Base-by-base conservation (phyloP, 2,797 vertebrate species). In the Falco concolor region DNA sequence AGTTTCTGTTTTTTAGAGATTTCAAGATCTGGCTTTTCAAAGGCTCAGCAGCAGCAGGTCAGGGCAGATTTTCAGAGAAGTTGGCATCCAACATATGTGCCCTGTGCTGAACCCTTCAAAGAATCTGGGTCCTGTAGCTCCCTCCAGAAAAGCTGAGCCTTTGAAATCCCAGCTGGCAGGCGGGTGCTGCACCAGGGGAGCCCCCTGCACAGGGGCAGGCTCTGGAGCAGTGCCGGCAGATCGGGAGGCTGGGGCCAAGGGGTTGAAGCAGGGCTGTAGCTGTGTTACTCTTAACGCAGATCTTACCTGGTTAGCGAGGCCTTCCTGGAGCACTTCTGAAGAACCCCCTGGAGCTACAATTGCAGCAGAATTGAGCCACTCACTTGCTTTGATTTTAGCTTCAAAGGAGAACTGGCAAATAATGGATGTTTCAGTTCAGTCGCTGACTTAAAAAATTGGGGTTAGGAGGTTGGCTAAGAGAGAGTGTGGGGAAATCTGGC, bases 1-100 rank as follows among this genome's bases (percentile, higher is more conserved):
- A 97, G 96, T 95, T 96, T 80, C 94, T 95, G 92, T 82, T 96
- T 90, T 84, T 79, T 1, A 57, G 76, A 93, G 90, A 96, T 95
- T 38, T 63, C 30, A 1, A 94, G 95, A 96, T 94, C n/a, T 79
- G 75, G 44, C 53, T 89, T 96, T 93, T 96, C 92, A 89, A 86
- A 94, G 94, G 95, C 95, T 96, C 92, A 7, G 94, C 73, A 84
- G 34, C 68, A 91, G 92, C 93, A 94, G 89, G 92, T 93, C 18
- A 4, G 79, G 89, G 73, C 95, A 96, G 72, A 94, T 96, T 69
- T 80, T n/a, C 20, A 4, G 72, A 73, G 79, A 42, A 72, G 22
- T n/a, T 27, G 7, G 67, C 70, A 54, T 45, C 86, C 89, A 22
- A 8, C 12, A 2, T 5, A 59, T 38, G 73, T 9, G 10, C 94